These are phyloP conservation scores for Drosophila nr. medialis DNA, from an alignment of 2,888 invertebrate species.

Conservation along the genomic window DNA sequence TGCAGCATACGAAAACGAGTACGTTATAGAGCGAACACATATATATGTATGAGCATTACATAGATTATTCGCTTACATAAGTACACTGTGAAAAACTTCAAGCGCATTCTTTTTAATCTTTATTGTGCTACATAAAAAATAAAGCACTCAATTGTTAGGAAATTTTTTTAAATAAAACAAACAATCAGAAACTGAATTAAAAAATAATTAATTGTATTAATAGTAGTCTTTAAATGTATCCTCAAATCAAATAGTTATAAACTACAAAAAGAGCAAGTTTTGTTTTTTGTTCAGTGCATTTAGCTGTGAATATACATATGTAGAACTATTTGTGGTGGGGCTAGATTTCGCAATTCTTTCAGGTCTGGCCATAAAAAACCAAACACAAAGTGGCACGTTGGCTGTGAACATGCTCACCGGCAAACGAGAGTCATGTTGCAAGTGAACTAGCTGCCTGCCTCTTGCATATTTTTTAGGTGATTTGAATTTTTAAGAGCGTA, in stretches of 20 bases:
- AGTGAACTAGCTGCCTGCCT: constrained; percentile 11
- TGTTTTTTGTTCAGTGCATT: constrained; percentile 7
- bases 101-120: background rate
- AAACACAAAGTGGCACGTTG: constrained; percentile 49
- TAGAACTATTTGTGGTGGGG: constrained; percentile 21
- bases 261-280: no score
- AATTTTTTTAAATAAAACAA: background rate
- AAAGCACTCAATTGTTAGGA: accelerated
- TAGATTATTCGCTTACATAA: constrained; percentile 23
- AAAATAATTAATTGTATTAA: background rate
- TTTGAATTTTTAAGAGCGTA: constrained; percentile 72
- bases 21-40: background rate
- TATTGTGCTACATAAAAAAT: background rate
- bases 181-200: background rate
- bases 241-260: background rate
- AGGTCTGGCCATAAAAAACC: constrained; percentile 15
- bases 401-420: constrained; percentile 14
- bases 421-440: constrained; percentile 17
- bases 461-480: constrained; percentile 76
- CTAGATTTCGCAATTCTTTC: constrained; percentile 39
- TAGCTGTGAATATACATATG: background rate
- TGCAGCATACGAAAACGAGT: constrained; percentile 2
- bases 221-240: background rate
- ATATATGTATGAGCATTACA: background rate
- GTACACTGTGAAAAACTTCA: constrained; percentile 19